Conservation (phyloP, 2,797 vertebrate species). For the Xiphophorus birchmanni region DNA sequence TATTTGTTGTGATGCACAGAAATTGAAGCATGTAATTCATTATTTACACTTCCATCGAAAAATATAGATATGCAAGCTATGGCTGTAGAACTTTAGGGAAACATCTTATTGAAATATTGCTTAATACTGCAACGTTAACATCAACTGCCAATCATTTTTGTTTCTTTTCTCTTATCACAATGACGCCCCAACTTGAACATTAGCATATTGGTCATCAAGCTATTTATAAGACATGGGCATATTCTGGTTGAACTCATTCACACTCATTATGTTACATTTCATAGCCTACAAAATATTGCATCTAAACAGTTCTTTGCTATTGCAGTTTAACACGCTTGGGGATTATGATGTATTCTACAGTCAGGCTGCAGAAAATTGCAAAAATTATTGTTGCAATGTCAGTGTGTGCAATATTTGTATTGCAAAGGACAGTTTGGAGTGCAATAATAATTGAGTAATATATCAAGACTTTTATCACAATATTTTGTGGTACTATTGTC, state of each 20-base stretch:
- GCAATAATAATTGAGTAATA: neutral
- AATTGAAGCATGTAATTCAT: neutral
- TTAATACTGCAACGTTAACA: neutral
- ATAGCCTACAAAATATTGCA: neutral
- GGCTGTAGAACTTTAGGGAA: neutral
- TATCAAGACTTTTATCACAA: too few relatives aligned
- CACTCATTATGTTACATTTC: neutral
- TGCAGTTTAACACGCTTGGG: neutral
- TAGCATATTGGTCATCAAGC: neutral
- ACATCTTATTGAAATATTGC: neutral
- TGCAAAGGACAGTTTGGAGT: neutral
- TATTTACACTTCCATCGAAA: neutral
- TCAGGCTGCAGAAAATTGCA: neutral
- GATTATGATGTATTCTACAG: neutral
- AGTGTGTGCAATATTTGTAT: neutral
- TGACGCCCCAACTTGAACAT: neutral
- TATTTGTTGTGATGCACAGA: neutral
- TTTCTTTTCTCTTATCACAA: neutral
- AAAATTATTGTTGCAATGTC: neutral
- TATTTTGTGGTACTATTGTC: too few relatives aligned
- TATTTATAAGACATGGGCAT: neutral
- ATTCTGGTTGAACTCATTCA: neutral
- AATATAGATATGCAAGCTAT: neutral
- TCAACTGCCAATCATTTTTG: neutral
- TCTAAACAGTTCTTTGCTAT: neutral